A percentile compares a stretch with the other conserved stretches of the same genome.
phyloP scores from a whole-genome alignment of 2,888 invertebrate genomes.

The Pristionchus japonicus region DNA sequence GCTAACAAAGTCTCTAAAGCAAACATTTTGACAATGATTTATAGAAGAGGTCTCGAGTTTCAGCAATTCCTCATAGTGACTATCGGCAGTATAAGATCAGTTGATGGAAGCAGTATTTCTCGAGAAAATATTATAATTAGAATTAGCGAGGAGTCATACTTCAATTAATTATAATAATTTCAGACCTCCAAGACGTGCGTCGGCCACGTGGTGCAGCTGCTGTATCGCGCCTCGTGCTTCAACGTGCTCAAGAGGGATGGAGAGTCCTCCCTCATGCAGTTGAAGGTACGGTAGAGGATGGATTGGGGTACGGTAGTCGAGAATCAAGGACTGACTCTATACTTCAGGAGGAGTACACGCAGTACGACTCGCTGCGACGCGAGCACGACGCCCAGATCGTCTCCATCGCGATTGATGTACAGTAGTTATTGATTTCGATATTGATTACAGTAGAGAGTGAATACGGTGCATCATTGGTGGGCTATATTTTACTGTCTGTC shows the following conservation, averaged over 20 bases:
- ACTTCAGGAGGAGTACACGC: constrained; percentile 84
- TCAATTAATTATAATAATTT: background rate
- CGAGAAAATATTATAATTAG: no score
- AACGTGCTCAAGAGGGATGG: constrained; percentile 88
- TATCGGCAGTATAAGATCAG: no score
- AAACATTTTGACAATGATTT: no score
- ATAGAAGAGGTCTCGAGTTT: no score
- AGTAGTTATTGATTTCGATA: background rate
- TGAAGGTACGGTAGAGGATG: constrained; percentile 74
- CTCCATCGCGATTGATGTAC: constrained; percentile 50
- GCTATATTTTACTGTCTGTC: background rate
- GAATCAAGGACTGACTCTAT: background rate
- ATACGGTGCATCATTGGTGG: constrained; percentile 86
- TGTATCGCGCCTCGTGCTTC: constrained; percentile 98
- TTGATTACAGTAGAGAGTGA: background rate
- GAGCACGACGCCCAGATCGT: constrained; percentile 99
- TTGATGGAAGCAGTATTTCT: no score
- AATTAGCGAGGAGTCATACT: no score
- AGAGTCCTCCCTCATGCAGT: constrained; percentile 96
- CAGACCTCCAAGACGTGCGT: constrained; percentile 96
- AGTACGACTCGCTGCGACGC: constrained; percentile 90
- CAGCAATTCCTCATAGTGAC: no score
- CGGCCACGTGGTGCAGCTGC: constrained; percentile 96
- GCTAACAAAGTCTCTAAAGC: no score
- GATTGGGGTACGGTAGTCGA: background rate